These are phyloP conservation scores for Cyrtodaria siliqua DNA, from an alignment of 2,888 invertebrate genomes.

Conservation along the genomic window DNA sequence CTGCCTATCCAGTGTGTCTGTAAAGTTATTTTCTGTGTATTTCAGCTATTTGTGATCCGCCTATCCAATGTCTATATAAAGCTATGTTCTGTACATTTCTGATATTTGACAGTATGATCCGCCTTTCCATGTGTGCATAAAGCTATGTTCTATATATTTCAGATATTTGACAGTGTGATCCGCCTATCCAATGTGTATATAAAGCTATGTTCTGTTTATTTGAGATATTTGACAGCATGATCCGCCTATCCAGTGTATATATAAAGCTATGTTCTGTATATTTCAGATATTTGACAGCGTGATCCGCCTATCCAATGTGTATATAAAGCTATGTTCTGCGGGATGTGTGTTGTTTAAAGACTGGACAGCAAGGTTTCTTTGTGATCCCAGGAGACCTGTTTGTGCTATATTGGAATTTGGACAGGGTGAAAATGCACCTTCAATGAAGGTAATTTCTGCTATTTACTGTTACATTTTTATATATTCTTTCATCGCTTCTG, in stretches of 20 bases:
- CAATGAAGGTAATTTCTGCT: conserved; percentile 13
- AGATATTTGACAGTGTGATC: too few relatives aligned
- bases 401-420: conserved; percentile 73
- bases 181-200: too few relatives aligned
- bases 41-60: too few relatives aligned
- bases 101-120: conserved; percentile 77
- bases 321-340: conserved; percentile 52
- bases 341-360: conserved; percentile 62
- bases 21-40: too few relatives aligned
- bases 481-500: background rate
- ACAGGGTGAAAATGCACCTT: conserved; percentile 21
- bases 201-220: too few relatives aligned
- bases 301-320: conserved; percentile 74
- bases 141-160: conserved; percentile 35
- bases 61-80: too few relatives aligned
- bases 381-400: conserved; percentile 41
- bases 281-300: conserved; percentile 77
- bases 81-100: conserved; percentile 23
- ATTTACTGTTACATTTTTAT: too few relatives aligned
- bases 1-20: too few relatives aligned
- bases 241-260: too few relatives aligned
- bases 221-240: too few relatives aligned
- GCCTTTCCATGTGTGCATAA: conserved; percentile 74
- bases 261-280: too few relatives aligned
- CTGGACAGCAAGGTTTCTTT: conserved; percentile 69